phyloP scores from a whole-genome alignment of 2,797 vertebrate genomes.

The Podarcis lilfordi region DNA sequence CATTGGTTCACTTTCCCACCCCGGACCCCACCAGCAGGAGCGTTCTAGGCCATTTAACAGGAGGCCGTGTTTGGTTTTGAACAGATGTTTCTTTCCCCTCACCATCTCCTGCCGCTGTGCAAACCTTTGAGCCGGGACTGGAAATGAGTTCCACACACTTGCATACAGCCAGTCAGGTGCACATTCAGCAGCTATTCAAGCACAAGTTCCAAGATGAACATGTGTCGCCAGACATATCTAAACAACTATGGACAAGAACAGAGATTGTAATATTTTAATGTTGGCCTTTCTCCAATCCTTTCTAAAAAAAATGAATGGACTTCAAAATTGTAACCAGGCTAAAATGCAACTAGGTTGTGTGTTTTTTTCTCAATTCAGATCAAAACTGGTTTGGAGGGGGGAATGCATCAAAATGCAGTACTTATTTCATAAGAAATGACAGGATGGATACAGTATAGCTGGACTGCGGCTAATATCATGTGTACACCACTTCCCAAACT shows the following conservation, averaged over 20 bases:
- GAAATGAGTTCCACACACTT: conserved; percentile 71
- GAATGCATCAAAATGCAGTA: too few species aligned
- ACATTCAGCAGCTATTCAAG: conserved; percentile 6
- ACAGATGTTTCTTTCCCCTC: conserved; percentile 81
- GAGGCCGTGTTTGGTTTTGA: conserved; percentile 83
- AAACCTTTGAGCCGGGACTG: conserved; percentile 57
- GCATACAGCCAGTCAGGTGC: conserved; percentile 66
- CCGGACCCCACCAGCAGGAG: conserved; percentile 74
- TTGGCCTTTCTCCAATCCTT: neutral
- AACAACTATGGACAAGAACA: conserved; percentile 30
- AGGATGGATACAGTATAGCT: too few species aligned
- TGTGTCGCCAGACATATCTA: conserved; percentile 6
- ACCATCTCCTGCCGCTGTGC: conserved; percentile 68
- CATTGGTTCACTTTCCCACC: conserved; percentile 70
- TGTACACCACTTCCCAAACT: too few species aligned
- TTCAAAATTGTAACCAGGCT: conserved; percentile 2
- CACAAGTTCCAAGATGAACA: neutral
- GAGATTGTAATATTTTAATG: neutral
- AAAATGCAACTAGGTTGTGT: too few species aligned
- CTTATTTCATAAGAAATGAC: too few species aligned
- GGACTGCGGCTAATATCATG: too few species aligned
- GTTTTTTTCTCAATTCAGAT: too few species aligned
- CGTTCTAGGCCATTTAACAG: conserved; percentile 85
- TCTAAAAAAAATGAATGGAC: neutral
- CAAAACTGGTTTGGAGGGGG: too few species aligned